A percentile compares a stretch with the other conserved stretches of the same genome.
phyloP scores from a whole-genome alignment of 2,888 invertebrate species.

The Blastobasis lacticolella region DNA sequence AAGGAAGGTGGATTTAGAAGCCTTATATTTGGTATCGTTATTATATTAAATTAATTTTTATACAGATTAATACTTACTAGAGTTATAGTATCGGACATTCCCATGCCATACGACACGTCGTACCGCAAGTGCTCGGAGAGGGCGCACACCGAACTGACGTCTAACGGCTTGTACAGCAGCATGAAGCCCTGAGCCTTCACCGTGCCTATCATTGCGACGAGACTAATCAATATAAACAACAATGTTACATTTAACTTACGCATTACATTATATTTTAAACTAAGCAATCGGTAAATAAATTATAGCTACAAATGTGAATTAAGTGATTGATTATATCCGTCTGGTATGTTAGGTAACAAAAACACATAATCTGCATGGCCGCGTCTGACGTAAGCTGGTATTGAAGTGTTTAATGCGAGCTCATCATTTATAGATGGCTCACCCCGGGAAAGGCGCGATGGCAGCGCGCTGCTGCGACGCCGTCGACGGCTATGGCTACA shows the following conservation, averaged over 20 bases:
- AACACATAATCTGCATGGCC: too few species aligned
- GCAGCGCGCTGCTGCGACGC: neutral
- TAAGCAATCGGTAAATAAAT: too few species aligned
- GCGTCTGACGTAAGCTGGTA: too few species aligned
- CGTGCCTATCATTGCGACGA: neutral
- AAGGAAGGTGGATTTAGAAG: constrained; percentile 30
- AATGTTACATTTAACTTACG: too few species aligned
- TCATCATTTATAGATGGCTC: constrained; percentile 2
- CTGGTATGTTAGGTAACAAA: too few species aligned
- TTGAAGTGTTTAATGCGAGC: too few species aligned
- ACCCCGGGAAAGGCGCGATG: too few species aligned
- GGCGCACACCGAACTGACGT: constrained; percentile 46
- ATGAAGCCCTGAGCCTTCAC: constrained; percentile 33
- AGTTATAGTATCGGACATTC: constrained; percentile 61
- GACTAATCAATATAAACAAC: too few species aligned
- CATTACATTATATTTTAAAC: too few species aligned
- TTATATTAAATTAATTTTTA: neutral
- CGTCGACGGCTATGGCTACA: constrained; percentile 31
- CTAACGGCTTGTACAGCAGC: constrained; percentile 46
- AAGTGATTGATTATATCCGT: constrained; percentile 10
- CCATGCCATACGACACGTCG: constrained; percentile 59
- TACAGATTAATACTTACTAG: constrained; percentile 32
- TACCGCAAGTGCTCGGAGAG: constrained; percentile 41
- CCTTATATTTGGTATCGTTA: neutral
- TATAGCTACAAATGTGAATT: neutral